Evolutionary conservation across 2,888 invertebrate genomes (phyloP), one percentile per base, ranked within the genome.

Genomic region (Gymnocheta viridis): DNA sequence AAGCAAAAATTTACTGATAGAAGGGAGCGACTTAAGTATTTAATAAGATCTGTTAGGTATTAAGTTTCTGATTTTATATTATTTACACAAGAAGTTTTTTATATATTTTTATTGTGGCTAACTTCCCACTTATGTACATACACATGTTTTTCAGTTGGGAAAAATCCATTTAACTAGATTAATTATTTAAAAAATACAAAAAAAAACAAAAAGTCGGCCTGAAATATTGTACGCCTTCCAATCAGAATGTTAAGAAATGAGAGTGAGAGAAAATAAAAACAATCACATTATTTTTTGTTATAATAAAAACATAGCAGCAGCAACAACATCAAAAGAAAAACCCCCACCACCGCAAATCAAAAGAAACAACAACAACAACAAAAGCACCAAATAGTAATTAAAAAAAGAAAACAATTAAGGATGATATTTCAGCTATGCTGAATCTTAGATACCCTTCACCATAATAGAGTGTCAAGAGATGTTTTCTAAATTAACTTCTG

Each of bases 391-490:
- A n/a, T n/a, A n/a, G n/a, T n/a, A n/a, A n/a, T n/a, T n/a, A n/a
- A n/a, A n/a, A n/a, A 70, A 41, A 19, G 24, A 62, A 58, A 64
- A 72, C 4, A 14, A 41, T n/a, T 41, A 56, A 49, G 35, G 32
- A 51, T 41, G 66, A 60, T 72, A 82, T 60, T 77, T 44, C 49
- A 82, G 70, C 41, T n/a, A n/a, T n/a, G n/a, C n/a, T n/a, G n/a
- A n/a, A n/a, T n/a, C n/a, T n/a, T n/a, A n/a, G n/a, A n/a, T n/a
- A n/a, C n/a, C n/a, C n/a, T n/a, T n/a, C n/a, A n/a, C n/a, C n/a
- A n/a, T n/a, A n/a, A n/a, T n/a, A n/a, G n/a, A n/a, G n/a, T n/a
- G n/a, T n/a, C n/a, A n/a, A n/a, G n/a, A n/a, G n/a, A n/a, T n/a
- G n/a, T n/a, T n/a, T n/a, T n/a, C n/a, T n/a, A n/a, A n/a, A n/a